Evolutionary conservation across 2,888 invertebrate species (phyloP), one percentile per base, ranked within the genome.

Genomic region (Sphaerophoria rueppellii): DNA sequence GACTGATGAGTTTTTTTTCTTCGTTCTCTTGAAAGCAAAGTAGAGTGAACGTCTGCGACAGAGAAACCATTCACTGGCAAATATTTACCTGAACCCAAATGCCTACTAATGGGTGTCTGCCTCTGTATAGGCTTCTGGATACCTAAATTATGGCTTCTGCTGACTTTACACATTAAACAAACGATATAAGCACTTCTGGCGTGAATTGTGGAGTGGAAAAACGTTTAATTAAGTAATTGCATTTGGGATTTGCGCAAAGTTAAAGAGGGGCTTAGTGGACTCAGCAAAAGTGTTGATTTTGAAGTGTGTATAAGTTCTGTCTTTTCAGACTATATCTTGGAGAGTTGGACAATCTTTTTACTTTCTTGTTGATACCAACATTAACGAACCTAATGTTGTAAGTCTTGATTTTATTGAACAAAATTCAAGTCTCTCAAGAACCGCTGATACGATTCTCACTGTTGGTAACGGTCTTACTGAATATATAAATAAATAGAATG

Each of bases 121-220:
- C 70, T 61, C 50, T 57, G 63, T 24, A 24, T 24, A 12, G 61
- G 77, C 80, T 75, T 14, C 67, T 12, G 61, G 50, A 40, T 61
- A 60, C n/a, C 43, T 9, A 4, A 6, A 14, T 24, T 24, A n/a
- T 24, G 14, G 50, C 14, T 57, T 2, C 6, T 60, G 37, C 16
- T 57, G 16, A 3, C 14, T 40, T 46, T 60, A 71, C 40, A 76
- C 60, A 57, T 37, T 63, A 85, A 67, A 61, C 67, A 61, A 61
- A 63, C 48, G 40, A 34, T 60, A 61, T 61, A 34, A 75, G 40
- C 72, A 69, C 81, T 77, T 73, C 72, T 73, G 72, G 81, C 73
- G 81, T 81, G 81, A 81, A 81, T 85, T 85, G 58, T 81, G 81
- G 76, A 85, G 85, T 81, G 85, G 85, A 81, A 81, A 81, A 85